Percentiles rank a stretch among this genome's conserved stretches.
phyloP scores from a whole-genome alignment of 2,888 invertebrate genomes.

The Stenodera caucasica region DNA sequence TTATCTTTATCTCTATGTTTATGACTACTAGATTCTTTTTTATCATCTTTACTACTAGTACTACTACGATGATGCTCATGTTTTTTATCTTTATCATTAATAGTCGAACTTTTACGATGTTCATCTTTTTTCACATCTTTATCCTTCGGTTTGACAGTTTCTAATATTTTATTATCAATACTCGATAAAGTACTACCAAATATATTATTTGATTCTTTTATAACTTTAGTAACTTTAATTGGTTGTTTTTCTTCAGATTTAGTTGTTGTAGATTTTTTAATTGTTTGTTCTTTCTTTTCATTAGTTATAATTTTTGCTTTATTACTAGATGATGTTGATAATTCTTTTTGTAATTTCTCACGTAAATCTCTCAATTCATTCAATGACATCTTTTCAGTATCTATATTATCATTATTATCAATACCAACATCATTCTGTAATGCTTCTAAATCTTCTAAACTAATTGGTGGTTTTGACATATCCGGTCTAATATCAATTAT shows the following conservation, averaged over 20 bases:
- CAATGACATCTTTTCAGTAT: conserved; percentile 59
- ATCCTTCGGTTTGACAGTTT: conserved; percentile 29
- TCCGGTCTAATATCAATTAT: conserved; percentile 34
- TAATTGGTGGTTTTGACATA: conserved; percentile 50
- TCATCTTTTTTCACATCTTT: conserved; percentile 8
- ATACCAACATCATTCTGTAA: conserved; percentile 41
- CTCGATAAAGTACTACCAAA: conserved; percentile 40
- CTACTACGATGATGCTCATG: neutral
- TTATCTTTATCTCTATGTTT: conserved; percentile 3
- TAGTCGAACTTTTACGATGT: neutral
- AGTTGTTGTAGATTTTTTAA: neutral
- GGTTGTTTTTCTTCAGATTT: neutral
- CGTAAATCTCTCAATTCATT: conserved; percentile 58
- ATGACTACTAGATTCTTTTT: neutral
- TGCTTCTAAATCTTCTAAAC: conserved; percentile 48
- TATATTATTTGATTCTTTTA: conserved; percentile 37
- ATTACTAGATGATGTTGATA: conserved; percentile 7
- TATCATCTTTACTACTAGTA: conserved; percentile 1
- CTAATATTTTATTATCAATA: conserved; percentile 40
- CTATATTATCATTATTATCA: conserved; percentile 33
- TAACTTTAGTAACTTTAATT: conserved; percentile 28
- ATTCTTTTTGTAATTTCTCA: conserved; percentile 57
- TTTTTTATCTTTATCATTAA: conserved; percentile 15
- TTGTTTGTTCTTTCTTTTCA: neutral
- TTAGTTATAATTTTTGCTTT: no score